Evolutionary conservation across 1,140 invertebrate genomes (phyloP), one percentile per base, ranked within the genome.

Genomic region (Lucilia cuprina): DNA sequence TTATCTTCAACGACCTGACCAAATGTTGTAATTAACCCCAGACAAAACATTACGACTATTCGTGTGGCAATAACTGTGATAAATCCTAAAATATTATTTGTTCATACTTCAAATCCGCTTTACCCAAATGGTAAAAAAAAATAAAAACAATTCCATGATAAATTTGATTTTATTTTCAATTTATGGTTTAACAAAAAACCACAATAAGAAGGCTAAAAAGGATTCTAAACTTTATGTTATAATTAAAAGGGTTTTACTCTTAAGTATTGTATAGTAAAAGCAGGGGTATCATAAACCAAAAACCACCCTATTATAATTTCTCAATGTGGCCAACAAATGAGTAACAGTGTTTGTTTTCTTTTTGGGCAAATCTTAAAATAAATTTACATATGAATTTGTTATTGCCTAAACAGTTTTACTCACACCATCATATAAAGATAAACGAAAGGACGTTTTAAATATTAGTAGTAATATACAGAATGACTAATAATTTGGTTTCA

Each of bases 21-120:
- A 86, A 89, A 89, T 88, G 86, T 85, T 85, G 88, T 89, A 89
- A 89, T 89, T 89, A 89, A 89, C 88, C 88, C 87, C 80, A 70
- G 75, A 80, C 55, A 30, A 25, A 55, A 5, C 13, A 70, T 41
- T 83, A 21, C 25, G 34, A 74, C 12, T n/a, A 50, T 75, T 25
- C 14, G 17, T 5, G n/a, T 70, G n/a, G 65, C 65, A 70, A 70
- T 70, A 60, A 60, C 55, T 60, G 65, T 21, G 13, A 49, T 10
- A 41, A 82, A 60, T 82, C 35, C 50, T 82, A 17, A 41, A 65
- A 82, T 65, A 82, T 70, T 82, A 70, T 82, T 34, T 82, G 55
- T 60, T 82, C 30, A 60, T 19, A 60, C 30, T 65, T 78, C 25
- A 78, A 35, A 78, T 78, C 75, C 74, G 17, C 75, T 80, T 41